These are phyloP conservation scores for Theropithecus gelada DNA, from an alignment of 2,113 vertebrate genomes.

Conservation along the genomic window DNA sequence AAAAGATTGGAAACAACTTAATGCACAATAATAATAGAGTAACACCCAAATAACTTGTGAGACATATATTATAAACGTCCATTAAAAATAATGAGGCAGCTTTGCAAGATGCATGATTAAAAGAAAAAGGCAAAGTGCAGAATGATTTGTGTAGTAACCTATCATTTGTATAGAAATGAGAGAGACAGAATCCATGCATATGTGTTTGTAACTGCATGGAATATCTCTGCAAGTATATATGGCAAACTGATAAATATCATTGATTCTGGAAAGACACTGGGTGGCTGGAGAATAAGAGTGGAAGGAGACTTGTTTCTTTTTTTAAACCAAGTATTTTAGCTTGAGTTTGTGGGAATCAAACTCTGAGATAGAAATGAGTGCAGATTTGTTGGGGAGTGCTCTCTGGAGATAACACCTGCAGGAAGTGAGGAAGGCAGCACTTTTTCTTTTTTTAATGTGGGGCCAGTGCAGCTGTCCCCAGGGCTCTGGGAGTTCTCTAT, in stretches of 20 bases:
- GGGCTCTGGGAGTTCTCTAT: neutral
- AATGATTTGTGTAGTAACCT: neutral
- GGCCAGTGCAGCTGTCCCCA: neutral
- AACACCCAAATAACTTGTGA: neutral
- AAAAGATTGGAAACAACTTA: neutral
- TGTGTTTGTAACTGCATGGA: neutral
- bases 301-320: neutral
- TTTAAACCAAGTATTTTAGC: neutral
- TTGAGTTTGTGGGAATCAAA: neutral
- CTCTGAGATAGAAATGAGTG: neutral
- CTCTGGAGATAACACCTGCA: neutral
- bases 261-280: neutral
- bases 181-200: neutral
- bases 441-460: neutral
- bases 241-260: neutral
- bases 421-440: accelerated
- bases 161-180: neutral
- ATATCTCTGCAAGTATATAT: neutral
- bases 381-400: neutral
- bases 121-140: neutral
- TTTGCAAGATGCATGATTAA: slow-evolving; percentile 15
- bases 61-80: neutral
- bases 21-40: slow-evolving; percentile 16
- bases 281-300: neutral
- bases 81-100: slow-evolving; percentile 50